phyloP scores from a whole-genome alignment of 2,797 vertebrate species.

The Denticeps clupeoides region DNA sequence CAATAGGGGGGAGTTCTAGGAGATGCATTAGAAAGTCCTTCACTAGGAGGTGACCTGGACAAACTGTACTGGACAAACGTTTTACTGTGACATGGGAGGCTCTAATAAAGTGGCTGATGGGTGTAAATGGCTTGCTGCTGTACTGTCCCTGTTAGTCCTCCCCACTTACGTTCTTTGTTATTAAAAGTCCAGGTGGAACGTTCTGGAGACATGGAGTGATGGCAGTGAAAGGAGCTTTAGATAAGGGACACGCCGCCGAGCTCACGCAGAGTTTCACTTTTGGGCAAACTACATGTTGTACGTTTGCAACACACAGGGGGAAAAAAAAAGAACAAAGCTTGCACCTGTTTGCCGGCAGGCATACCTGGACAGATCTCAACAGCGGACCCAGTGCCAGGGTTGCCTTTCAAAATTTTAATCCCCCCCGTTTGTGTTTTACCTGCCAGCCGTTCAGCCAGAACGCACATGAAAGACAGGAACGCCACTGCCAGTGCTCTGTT shows the following conservation, averaged over 20 bases:
- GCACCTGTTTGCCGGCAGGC: conserved; percentile 35
- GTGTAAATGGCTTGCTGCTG: too few species aligned
- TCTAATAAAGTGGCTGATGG: too few species aligned
- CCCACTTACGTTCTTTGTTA: too few species aligned
- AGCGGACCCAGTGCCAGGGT: conserved; percentile 17
- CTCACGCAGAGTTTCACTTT: conserved; percentile 9
- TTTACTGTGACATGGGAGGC: too few species aligned
- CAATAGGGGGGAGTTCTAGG: too few species aligned
- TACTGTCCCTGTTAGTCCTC: too few species aligned
- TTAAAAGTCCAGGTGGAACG: conserved; percentile 19
- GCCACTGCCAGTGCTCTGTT: conserved; percentile 30
- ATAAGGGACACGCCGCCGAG: conserved; percentile 17
- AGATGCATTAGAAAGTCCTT: too few species aligned
- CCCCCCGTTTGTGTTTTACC: conserved; percentile 16
- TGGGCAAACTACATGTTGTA: background rate
- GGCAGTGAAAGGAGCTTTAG: conserved; percentile 12
- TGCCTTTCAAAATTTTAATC: conserved; percentile 36
- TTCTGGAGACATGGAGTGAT: conserved; percentile 22
- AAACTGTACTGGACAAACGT: too few species aligned
- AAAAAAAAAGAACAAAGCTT: conserved; percentile 15
- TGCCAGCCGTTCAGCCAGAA: conserved; percentile 19
- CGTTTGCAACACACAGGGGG: conserved; percentile 2
- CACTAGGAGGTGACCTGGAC: too few species aligned
- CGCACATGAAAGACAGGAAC: conserved; percentile 20
- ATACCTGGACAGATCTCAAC: conserved; percentile 27